Percentiles rank a stretch among this genome's conserved stretches.
phyloP scores from a whole-genome alignment of 2,888 invertebrate species.

The Oegoconia quadripuncta region DNA sequence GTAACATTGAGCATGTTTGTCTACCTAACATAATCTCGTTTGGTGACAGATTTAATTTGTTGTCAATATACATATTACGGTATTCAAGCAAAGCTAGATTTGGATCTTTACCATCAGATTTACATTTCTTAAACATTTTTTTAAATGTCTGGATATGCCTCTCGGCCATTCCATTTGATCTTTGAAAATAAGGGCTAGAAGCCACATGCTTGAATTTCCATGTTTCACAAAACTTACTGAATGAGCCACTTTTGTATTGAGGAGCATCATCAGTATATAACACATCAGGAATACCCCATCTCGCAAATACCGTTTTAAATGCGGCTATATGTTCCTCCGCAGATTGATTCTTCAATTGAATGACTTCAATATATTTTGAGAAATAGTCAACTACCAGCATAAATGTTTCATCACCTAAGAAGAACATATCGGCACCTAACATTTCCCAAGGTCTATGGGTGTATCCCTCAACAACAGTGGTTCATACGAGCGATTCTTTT shows the following conservation, averaged over 20 bases:
- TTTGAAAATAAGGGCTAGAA: conserved; percentile 6
- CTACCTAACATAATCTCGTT: conserved; percentile 9
- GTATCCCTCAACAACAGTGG: conserved; percentile 5
- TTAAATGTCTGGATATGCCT: conserved; percentile 8
- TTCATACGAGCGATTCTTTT: conserved; percentile 5
- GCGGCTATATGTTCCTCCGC: conserved; percentile 5
- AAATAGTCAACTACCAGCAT: conserved; percentile 8
- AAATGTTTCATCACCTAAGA: conserved; percentile 6
- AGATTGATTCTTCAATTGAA: conserved; percentile 7
- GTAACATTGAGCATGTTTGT: conserved; percentile 5
- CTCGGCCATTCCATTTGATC: conserved; percentile 9
- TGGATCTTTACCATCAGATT: conserved; percentile 5
- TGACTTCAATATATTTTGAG: conserved; percentile 7
- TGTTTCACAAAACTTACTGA: conserved; percentile 4
- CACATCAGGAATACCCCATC: conserved; percentile 8
- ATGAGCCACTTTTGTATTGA: conserved; percentile 4
- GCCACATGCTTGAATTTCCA: conserved; percentile 1
- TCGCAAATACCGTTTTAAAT: conserved; percentile 7
- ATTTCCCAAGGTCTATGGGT: conserved; percentile 5
- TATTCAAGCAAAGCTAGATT: conserved; percentile 11
- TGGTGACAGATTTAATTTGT: conserved; percentile 5
- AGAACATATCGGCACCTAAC: conserved; percentile 12
- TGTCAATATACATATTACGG: conserved; percentile 9
- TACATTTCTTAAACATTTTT: conserved; percentile 9
- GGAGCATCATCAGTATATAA: conserved; percentile 8